Evolutionary conservation across 2,113 vertebrate species (phyloP), one percentile per base, ranked within the genome.

Genomic region (Illadopsis cleaveri): DNA sequence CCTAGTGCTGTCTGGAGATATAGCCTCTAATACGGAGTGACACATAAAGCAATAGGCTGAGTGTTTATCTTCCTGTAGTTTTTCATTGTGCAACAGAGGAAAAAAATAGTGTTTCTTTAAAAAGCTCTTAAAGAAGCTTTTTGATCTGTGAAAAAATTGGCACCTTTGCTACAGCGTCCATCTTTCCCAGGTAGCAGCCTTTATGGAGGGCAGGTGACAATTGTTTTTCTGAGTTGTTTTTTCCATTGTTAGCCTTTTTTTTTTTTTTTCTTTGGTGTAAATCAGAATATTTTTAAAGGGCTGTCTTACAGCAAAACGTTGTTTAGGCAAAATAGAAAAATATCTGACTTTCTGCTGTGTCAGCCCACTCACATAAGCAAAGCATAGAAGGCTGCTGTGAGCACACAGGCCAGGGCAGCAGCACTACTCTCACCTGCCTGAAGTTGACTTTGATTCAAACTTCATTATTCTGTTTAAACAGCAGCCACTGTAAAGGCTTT

Each of bases 141-240:
- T 82, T 69, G 37, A 71, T 85, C 54, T 83, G 79, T 94, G 28
- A 94, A 93, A 77, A 92, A 94, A 92, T 66, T 92, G 66, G 33
- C 51, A 86, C 37, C 44, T 96, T 89, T 94, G 18, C 61, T 94
- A 78, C 80, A 96, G 95, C 80, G 91, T 82, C 28, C 91, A 37
- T 92, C 12, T 75, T 97, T 44, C 69, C 89, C 80, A 58, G 42
- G 93, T 35, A 60, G 80, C 80, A 95, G 82, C n/a, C 91, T n/a
- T 50, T 89, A 89, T 9, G 93, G 91, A 96, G 95, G 89, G 93
- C 89, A 92, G 83, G 83, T 96, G 68, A 86, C 93, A 93, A 88
- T 3, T 88, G 6, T 12, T 90, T 93, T 89, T 78, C 44, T 85
- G 19, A 14, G 12, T 18, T 44, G 7, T 28, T 84, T 68, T 79